phyloP scores from a whole-genome alignment of 2,113 vertebrate species.

The Mormoops blainvillei region DNA sequence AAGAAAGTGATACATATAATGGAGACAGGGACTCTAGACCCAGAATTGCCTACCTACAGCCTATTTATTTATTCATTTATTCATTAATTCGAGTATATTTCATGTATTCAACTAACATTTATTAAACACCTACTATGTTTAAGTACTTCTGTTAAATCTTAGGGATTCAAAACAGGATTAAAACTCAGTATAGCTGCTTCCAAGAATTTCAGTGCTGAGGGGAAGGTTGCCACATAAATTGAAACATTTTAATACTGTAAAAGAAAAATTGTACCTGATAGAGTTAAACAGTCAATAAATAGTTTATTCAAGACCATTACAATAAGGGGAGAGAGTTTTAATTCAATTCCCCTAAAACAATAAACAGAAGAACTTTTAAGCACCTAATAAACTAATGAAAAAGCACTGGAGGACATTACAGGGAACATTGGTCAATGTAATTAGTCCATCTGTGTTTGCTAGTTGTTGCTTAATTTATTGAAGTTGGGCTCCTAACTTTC shows the following conservation, averaged over 20 bases:
- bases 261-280: not conserved
- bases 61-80: not conserved
- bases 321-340: not conserved
- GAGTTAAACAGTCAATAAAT: not conserved
- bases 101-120: not conserved
- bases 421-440: not conserved
- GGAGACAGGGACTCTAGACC: not conserved
- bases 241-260: not conserved
- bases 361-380: not conserved
- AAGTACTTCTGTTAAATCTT: not conserved
- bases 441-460: not conserved
- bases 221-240: not conserved
- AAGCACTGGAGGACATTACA: not conserved
- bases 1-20: not conserved
- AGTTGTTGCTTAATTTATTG: not conserved
- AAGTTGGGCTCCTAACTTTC: not conserved
- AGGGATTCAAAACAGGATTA: not conserved
- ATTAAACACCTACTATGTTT: not conserved
- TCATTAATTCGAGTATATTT: not conserved
- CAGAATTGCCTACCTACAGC: not conserved
- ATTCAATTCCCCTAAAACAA: not conserved
- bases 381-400: not conserved
- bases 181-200: not conserved
- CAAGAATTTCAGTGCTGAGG: not conserved
- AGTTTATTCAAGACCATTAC: not conserved